Conservation (phyloP, 2,797 vertebrate genomes). For the Enteromius trimaculatus region DNA sequence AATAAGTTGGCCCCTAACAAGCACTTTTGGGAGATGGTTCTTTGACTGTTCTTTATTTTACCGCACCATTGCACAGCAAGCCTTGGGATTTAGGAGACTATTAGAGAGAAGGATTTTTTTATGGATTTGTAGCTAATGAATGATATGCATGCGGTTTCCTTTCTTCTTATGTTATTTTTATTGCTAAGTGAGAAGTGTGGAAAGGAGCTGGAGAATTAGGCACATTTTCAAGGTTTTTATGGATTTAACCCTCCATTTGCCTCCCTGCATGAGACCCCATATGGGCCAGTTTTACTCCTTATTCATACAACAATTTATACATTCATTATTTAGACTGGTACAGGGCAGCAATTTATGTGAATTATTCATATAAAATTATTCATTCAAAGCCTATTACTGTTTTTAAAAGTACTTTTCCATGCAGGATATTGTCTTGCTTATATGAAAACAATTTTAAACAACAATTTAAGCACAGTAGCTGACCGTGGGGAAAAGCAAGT, state of each 20-base stretch:
- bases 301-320: constrained; percentile 57
- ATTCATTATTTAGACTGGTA: constrained; percentile 55
- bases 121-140: constrained; percentile 72
- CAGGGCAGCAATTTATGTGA: constrained; percentile 57
- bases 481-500: constrained; percentile 31
- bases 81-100: constrained; percentile 72
- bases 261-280: constrained; percentile 55
- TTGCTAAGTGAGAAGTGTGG: constrained; percentile 60
- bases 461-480: constrained; percentile 28
- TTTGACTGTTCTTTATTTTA: constrained; percentile 69
- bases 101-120: constrained; percentile 74
- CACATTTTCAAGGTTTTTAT: constrained; percentile 65
- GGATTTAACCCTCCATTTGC: constrained; percentile 63
- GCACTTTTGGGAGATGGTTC: constrained; percentile 81
- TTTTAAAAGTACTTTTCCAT: constrained; percentile 53
- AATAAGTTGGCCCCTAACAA: constrained; percentile 79
- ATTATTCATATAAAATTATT: constrained; percentile 61
- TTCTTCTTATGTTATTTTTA: constrained; percentile 65
- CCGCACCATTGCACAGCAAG: constrained; percentile 79
- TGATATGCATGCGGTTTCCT: constrained; percentile 63
- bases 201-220: constrained; percentile 64
- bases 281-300: constrained; percentile 47
- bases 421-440: constrained; percentile 39
- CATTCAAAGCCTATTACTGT: constrained; percentile 56
- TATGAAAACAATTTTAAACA: constrained; percentile 41